A percentile compares a stretch with the other conserved stretches of the same genome.
Conservation (phyloP, 2,888 invertebrate genomes). For the Phania funesta region DNA sequence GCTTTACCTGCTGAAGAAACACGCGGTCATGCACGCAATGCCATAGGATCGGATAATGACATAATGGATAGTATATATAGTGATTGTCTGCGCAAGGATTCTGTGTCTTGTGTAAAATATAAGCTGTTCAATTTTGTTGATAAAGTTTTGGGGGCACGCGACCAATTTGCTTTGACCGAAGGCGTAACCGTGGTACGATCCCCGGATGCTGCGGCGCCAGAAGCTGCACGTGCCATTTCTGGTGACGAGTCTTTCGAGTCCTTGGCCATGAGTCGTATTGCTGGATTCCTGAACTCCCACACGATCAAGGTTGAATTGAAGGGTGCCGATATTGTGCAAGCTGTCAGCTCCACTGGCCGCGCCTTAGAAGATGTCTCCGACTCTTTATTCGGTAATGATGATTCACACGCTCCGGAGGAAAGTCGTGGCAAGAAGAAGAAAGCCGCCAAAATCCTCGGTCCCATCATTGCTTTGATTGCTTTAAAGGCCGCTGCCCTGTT, state of each 20-base stretch:
- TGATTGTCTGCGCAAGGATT: conserved; percentile 91
- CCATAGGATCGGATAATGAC: conserved; percentile 85
- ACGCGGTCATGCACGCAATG: conserved; percentile 82
- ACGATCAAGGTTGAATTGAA: conserved; percentile 91
- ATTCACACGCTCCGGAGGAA: conserved; percentile 82
- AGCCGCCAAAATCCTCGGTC: conserved; percentile 88
- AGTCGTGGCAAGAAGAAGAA: conserved; percentile 92
- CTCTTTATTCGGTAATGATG: conserved; percentile 83
- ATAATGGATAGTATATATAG: conserved; percentile 88
- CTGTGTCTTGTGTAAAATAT: conserved; percentile 91
- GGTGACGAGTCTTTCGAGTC: conserved; percentile 86
- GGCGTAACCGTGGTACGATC: conserved; percentile 92
- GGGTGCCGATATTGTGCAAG: conserved; percentile 90
- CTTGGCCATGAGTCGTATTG: conserved; percentile 85
- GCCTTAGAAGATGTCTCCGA: conserved; percentile 88
- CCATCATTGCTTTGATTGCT: conserved; percentile 87
- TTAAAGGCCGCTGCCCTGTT: conserved; percentile 89
- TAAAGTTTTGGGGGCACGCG: conserved; percentile 90
- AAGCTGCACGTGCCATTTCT: conserved; percentile 87
- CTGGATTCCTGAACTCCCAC: conserved; percentile 89
- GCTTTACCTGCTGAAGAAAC: conserved; percentile 88
- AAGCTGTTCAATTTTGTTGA: conserved; percentile 93
- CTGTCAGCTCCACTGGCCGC: conserved; percentile 89
- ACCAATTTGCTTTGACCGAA: conserved; percentile 89
- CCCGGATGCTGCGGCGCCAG: conserved; percentile 83